These are phyloP conservation scores for Agonum fuliginosum DNA, from an alignment of 2,888 invertebrate species.

Conservation along the genomic window DNA sequence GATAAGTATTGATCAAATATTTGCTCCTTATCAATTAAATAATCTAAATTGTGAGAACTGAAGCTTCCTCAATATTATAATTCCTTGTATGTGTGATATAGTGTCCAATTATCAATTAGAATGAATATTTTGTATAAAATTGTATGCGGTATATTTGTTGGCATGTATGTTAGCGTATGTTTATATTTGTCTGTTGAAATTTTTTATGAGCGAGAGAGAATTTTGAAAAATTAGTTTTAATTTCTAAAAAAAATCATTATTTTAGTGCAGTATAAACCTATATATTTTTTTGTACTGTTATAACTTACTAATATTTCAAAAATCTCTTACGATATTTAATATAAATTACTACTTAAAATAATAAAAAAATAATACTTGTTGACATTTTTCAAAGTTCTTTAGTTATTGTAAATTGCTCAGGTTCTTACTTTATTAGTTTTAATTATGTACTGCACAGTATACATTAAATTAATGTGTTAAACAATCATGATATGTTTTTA, in stretches of 20 bases:
- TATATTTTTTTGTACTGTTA: conserved; percentile 37
- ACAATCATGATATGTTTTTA: conserved; percentile 43
- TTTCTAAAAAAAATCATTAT: conserved; percentile 23
- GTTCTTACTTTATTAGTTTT: conserved; percentile 45
- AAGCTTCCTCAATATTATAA: conserved; percentile 58
- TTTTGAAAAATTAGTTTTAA: conserved; percentile 59
- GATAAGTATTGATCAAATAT: conserved; percentile 61
- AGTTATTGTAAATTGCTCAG: conserved; percentile 56
- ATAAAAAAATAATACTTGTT: conserved; percentile 52
- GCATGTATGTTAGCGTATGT: conserved; percentile 55
- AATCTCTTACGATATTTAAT: conserved; percentile 57
- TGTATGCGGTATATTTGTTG: conserved; percentile 50
- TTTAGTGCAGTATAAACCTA: conserved; percentile 53
- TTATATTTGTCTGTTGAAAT: conserved; percentile 59
- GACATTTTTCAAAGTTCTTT: conserved; percentile 46
- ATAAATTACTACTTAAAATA: conserved; percentile 39
- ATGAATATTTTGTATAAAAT: conserved; percentile 60
- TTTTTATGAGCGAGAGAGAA: conserved; percentile 55
- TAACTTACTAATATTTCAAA: conserved; percentile 59
- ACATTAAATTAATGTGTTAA: conserved; percentile 49
- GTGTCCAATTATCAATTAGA: conserved; percentile 55
- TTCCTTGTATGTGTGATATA: conserved; percentile 59
- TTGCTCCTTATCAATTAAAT: conserved; percentile 60
- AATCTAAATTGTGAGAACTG: conserved; percentile 49
- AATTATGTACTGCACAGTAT: conserved; percentile 50